Evolutionary conservation across 30 jellyfish, hydroid and myxozoan genomes (phyloP).

Genomic region (Clytia hemisphaerica): DNA sequence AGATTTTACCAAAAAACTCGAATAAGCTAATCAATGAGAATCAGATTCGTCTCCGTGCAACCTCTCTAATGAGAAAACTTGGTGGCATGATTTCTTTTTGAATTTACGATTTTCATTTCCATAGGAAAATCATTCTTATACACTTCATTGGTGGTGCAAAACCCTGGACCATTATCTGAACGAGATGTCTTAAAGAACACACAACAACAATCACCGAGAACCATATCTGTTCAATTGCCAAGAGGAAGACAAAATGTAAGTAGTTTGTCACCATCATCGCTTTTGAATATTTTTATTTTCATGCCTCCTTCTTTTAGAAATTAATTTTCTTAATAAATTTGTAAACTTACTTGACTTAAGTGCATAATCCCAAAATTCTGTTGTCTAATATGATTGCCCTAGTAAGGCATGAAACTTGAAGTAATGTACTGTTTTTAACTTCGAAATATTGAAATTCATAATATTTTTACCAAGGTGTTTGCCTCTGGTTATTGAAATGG

Average conservation of each 20-base stretch:
- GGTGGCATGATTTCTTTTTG: neutral
- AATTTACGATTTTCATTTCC: neutral
- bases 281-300: too few species aligned
- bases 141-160: constrained; percentile 51
- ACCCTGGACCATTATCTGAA: constrained; percentile 89
- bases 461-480: too few species aligned
- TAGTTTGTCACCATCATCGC: neutral
- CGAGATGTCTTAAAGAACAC: constrained; percentile 44
- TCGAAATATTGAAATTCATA: too few species aligned
- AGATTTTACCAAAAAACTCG: neutral
- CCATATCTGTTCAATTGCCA: constrained; percentile 39
- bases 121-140: constrained; percentile 69
- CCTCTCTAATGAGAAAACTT: constrained; percentile 11
- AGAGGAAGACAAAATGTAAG: constrained; percentile 34
- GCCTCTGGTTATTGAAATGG: too few species aligned
- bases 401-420: too few species aligned
- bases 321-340: too few species aligned
- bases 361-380: too few species aligned
- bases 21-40: neutral
- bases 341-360: too few species aligned
- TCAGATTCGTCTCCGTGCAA: neutral
- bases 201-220: constrained; percentile 52
- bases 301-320: too few species aligned
- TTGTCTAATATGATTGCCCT: too few species aligned
- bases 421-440: too few species aligned